Conservation (phyloP, 2,797 vertebrate genomes). For the Leuciscus waleckii region DNA sequence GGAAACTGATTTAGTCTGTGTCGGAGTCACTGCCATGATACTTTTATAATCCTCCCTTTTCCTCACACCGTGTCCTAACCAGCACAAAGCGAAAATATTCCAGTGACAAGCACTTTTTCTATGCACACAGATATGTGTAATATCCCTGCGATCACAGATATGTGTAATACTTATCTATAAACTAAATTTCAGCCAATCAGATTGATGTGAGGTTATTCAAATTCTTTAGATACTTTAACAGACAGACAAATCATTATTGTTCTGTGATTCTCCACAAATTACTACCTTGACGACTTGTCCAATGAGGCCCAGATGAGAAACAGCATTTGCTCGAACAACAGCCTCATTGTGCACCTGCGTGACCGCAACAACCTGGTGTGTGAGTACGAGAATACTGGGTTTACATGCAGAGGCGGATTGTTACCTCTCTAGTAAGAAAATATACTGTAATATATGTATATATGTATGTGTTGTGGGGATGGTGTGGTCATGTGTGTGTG, state of each 20-base stretch:
- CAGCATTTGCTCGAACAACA: slow-evolving; percentile 25
- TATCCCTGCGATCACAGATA: too few species aligned
- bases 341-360: slow-evolving; percentile 27
- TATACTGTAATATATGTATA: too few species aligned
- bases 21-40: background rate
- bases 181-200: background rate
- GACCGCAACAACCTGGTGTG: slow-evolving; percentile 25
- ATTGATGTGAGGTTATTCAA: background rate
- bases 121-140: background rate
- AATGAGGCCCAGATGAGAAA: background rate
- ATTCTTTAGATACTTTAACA: background rate
- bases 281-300: background rate
- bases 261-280: background rate
- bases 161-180: too few species aligned
- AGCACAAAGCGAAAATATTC: background rate
- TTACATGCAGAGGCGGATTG: slow-evolving; percentile 36
- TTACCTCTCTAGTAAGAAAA: too few species aligned
- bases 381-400: slow-evolving; percentile 31
- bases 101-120: background rate
- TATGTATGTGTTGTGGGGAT: too few species aligned
- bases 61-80: background rate
- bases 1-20: background rate
- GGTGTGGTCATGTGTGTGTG: too few species aligned
- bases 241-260: background rate
- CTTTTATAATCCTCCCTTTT: background rate